Base-by-base conservation (phyloP, 2,888 invertebrate species). In the Colletes collaris region DNA sequence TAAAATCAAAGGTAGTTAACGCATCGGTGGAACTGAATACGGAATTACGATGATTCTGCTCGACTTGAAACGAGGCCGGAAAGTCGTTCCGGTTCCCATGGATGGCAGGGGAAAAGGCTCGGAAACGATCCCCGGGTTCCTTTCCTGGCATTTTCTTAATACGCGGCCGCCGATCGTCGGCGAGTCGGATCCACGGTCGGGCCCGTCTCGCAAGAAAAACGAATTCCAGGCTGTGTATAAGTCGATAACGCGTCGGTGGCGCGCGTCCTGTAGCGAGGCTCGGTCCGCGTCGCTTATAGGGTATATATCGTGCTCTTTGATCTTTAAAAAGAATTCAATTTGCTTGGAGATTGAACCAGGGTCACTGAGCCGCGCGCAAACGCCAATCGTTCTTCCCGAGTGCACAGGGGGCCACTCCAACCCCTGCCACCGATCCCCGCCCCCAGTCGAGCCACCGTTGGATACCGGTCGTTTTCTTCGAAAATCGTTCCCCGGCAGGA, bases 241-340 rank as follows among this genome's bases (percentile, higher is more conserved):
- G 79, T 74, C 79, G 79, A 79, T 78, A 79, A 76, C 70, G 70
- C 59, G 73, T 19, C 55, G 52, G 76, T 16, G n/a, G 66, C 44
- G 60, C 71, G 78, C 71, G 78, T 72, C 71, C 71, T 46, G 71
- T 49, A 53, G 56, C 60, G 49, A 11, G 65, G 78, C 60, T 71
- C 66, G 46, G 16, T 60, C 73, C 66, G 65, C 76, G 66, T 71
- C 72, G 78, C 79, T 79, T 79, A 79, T 79, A 66, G 65, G 73
- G 79, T 87, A 84, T 86, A 88, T 87, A 89, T 87, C 86, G 86
- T 81, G 76, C 85, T 86, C 91, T 91, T 91, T 92, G 92, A 92
- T 92, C 92, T 91, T 83, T 67, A 68, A 80, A 82, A 83, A 81
- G 76, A 92, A 92, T 92, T 92, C 91, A 92, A 92, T 92, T 92